Base-by-base conservation (phyloP, 2,888 invertebrate species). In the Matsumyia berberina region DNA sequence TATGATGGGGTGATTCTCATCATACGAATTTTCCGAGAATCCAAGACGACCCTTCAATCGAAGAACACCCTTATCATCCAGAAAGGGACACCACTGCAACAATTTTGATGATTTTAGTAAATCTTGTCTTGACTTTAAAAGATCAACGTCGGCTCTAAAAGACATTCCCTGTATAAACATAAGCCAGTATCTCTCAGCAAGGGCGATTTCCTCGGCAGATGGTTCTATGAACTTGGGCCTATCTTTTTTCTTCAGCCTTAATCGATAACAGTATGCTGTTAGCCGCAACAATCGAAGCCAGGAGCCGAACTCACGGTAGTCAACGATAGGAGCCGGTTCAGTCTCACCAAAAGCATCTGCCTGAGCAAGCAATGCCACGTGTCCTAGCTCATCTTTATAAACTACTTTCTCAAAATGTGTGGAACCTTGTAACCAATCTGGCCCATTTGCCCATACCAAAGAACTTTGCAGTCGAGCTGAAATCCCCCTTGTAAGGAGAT, bases 401-500 rank as follows among this genome's bases (percentile, higher is more conserved):
- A n/a, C n/a, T n/a, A n/a, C n/a, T n/a, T n/a, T n/a, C n/a, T n/a
- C n/a, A n/a, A n/a, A n/a, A n/a, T n/a, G n/a, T n/a, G n/a, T n/a
- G n/a, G n/a, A n/a, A n/a, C n/a, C n/a, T n/a, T n/a, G n/a, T n/a
- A n/a, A n/a, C n/a, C n/a, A n/a, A n/a, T n/a, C 19, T 0, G 66
- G 51, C 15, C 51, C 51, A 29, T 53, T 19, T 4, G 37, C 19
- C 66, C 51, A 53, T 19, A 66, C 1, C 29, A 7, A 37, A 6
- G 66, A 66, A 24, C 3, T 19, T n/a, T n/a, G 15, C 4, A 66
- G 29, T 5, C 51, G n/a, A 2, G 15, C 66, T 7, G 66, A 5
- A 15, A 66, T 12, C 3, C 51, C 66, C 9, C 66, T 35, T 17
- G 66, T 55, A 8, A 46, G 55, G 0, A 74, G 31, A 39, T 57